Evolutionary conservation across 2,888 invertebrate genomes (phyloP), one percentile per base, ranked within the genome.

Genomic region (Gordius sp.): DNA sequence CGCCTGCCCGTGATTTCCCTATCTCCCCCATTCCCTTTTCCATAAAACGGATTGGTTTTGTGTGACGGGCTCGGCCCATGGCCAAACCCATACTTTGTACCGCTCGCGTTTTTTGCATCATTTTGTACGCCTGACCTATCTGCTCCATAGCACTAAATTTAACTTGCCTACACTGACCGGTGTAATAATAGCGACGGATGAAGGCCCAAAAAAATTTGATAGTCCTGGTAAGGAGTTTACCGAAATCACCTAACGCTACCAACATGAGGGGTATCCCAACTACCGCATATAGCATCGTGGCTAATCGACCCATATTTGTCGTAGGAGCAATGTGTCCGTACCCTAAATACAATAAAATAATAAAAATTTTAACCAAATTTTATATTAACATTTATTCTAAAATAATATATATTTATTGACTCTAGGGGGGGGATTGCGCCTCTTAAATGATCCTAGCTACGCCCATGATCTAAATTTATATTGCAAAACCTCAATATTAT

Each of bases 291-390:
- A 83, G 72, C 61, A 97, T 86, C 1, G 89, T 87, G 55, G 86
- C 75, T 1, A 80, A 77, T 60, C 81, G 76, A 4, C 91, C 93
- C 13, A 79, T 77, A 20, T 64, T 76, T 13, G 93, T 93, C 63
- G 79, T 80, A 0, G 93, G 91, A 55, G 82, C 79, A 64, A 93
- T 82, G 69, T 93, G 86, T 60, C 93, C 91, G 72, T 93, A 93
- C 65, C 91, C 91, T 91, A 73, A 41, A 73, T 47, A 33, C n/a
- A 26, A 33, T 33, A 23, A 59, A 55, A 24, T 24, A 1, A n/a
- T 52, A 16, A 2, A 25, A 26, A 59, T 26, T 2, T 28, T 20
- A 52, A 47, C 18, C 25, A n/a, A 24, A 55, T 52, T 18, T 13
- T 55, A 25, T n/a, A n/a, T n/a, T n/a, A n/a, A n/a, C n/a, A n/a